A percentile compares a stretch with the other conserved stretches of the same genome.
phyloP scores from a whole-genome alignment of 2,888 invertebrate genomes.

The Pristionchus exspectatus region DNA sequence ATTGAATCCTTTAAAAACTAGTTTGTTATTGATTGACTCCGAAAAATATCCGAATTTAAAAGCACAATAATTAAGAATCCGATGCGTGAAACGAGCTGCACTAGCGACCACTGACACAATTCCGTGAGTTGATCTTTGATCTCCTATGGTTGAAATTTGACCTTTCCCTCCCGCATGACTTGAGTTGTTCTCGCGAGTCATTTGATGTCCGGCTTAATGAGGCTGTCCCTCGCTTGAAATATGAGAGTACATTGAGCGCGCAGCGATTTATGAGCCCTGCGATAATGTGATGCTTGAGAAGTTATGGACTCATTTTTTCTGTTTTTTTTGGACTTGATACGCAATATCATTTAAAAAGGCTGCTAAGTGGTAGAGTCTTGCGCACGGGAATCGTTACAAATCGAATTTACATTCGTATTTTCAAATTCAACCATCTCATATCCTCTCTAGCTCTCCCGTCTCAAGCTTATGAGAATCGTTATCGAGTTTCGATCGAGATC shows the following conservation, averaged over 20 bases:
- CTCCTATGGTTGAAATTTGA: neutral
- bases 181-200: neutral
- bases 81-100: slow-evolving; percentile 1
- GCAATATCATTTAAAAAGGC: too few relatives aligned
- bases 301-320: neutral
- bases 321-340: neutral
- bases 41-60: neutral
- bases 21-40: neutral
- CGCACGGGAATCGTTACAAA: too few relatives aligned
- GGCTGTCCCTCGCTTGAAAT: neutral
- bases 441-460: too few relatives aligned
- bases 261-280: neutral
- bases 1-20: too few relatives aligned
- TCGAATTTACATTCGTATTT: too few relatives aligned
- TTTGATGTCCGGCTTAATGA: neutral
- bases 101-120: slow-evolving; percentile 36
- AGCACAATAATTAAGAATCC: neutral
- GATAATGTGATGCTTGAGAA: neutral
- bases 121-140: slow-evolving; percentile 26
- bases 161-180: neutral
- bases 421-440: too few relatives aligned
- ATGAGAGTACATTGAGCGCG: neutral
- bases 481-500: too few relatives aligned
- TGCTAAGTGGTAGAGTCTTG: too few relatives aligned
- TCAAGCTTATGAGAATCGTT: too few relatives aligned